Evolutionary conservation across 2,888 invertebrate species (phyloP).

Genomic region (Anorthoa munda): DNA sequence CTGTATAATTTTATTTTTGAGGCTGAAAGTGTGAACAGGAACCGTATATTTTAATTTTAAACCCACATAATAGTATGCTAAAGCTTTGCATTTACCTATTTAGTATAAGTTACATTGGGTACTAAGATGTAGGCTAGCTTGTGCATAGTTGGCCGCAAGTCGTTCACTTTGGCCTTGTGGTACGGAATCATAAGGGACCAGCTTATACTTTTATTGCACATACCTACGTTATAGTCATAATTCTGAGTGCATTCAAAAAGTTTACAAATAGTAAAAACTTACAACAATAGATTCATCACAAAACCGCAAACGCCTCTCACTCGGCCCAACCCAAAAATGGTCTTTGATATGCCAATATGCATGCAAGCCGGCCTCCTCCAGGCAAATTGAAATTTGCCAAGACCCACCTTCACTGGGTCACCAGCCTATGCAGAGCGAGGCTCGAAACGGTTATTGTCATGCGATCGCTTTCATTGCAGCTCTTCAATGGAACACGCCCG

Average conservation of each 20-base stretch:
- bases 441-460: slow-evolving; percentile 63
- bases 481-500: slow-evolving; percentile 36
- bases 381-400: slow-evolving; percentile 81
- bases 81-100: neutral
- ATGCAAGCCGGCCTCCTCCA: slow-evolving; percentile 75
- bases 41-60: neutral
- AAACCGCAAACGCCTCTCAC: slow-evolving; percentile 41
- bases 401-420: slow-evolving; percentile 60
- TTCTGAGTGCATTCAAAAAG: neutral
- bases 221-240: neutral
- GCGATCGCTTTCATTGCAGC: slow-evolving; percentile 54
- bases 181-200: too few species aligned
- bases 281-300: neutral
- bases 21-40: neutral
- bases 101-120: neutral
- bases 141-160: too few species aligned
- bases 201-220: neutral
- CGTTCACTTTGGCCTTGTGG: too few species aligned
- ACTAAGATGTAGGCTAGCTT: too few species aligned
- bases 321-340: slow-evolving; percentile 56
- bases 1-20: neutral
- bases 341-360: slow-evolving; percentile 81
- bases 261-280: neutral
- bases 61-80: neutral
- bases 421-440: slow-evolving; percentile 63